Evolutionary conservation across 2,797 vertebrate genomes (phyloP), one percentile per base, ranked within the genome.

Genomic region (Xiphorhynchus erythropygius): DNA sequence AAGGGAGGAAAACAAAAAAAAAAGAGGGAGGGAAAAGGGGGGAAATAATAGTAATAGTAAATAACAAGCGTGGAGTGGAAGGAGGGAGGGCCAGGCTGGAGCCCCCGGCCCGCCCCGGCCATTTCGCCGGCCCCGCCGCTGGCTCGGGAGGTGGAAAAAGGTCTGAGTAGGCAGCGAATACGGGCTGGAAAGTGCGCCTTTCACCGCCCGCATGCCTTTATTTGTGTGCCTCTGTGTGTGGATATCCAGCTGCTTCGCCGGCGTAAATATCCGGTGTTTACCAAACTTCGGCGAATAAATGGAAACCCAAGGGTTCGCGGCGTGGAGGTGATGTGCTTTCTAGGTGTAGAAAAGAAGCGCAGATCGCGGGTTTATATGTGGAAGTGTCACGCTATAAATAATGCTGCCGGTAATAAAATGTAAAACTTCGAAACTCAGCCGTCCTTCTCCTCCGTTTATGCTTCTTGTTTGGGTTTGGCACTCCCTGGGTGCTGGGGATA

Each of bases 331-430:
- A 9, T 57, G 28, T 2, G 42, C 37, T 85, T 87, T 80, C 23
- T 32, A 63, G 86, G 74, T 13, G 92, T 79, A 18, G 63, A 69
- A 81, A 90, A 90, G 77, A 82, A 89, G 44, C 70, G 70, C 88
- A 35, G 90, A 10, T 91, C 42, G 3, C 53, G 19, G 73, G 46
- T 83, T 75, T 92, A 71, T 89, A 86, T 93, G 65, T 90, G 88
- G 77, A 64, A 42, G n/a, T 35, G 77, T 87, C 78, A 7, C 32
- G 70, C 94, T 89, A 82, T 94, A 90, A 95, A 90, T 84, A 96
- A 93, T 78, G 89, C 84, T 65, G 3, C 75, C 32, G 65, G 47
- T 78, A 93, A 94, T 94, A 94, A 94, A 97, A 91, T 37, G 65
- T 33, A 33, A 84, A 93, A 85, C 91, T 94, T 87, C 44, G 49